These are phyloP conservation scores for Saccopteryx bilineata DNA, from an alignment of 2,113 vertebrate species.

Conservation along the genomic window DNA sequence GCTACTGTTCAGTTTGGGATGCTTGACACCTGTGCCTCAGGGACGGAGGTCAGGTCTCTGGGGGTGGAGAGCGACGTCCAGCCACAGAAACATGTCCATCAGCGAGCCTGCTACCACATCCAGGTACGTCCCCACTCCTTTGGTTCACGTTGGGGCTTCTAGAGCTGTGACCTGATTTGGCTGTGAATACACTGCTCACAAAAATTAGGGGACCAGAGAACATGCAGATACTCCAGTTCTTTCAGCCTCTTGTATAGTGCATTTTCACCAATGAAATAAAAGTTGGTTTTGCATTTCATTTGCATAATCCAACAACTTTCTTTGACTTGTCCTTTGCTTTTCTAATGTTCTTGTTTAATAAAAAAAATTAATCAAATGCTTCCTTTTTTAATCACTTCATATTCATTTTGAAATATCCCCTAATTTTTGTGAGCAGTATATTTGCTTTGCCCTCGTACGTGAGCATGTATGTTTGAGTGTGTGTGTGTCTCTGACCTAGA, in stretches of 20 bases:
- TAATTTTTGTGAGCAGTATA: too few relatives aligned
- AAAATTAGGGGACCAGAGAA: too few relatives aligned
- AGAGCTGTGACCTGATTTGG: not conserved
- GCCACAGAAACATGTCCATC: constrained; percentile 94
- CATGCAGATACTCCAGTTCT: too few relatives aligned
- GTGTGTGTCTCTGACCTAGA: not conserved
- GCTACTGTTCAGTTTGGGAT: constrained; percentile 94
- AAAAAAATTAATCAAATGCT: too few relatives aligned
- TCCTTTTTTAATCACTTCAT: too few relatives aligned
- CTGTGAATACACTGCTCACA: not conserved
- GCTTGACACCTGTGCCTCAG: constrained; percentile 91
- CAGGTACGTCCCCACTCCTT: constrained; percentile 89
- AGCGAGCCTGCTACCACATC: constrained; percentile 93
- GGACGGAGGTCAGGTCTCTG: constrained; percentile 93
- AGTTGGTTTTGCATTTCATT: too few relatives aligned
- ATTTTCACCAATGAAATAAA: too few relatives aligned
- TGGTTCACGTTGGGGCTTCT: not conserved
- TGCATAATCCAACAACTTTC: too few relatives aligned
- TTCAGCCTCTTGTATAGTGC: too few relatives aligned
- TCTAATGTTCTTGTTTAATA: too few relatives aligned
- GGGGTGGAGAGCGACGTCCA: constrained; percentile 95
- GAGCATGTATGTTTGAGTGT: not conserved
- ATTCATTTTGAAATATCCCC: too few relatives aligned
- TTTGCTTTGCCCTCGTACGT: not conserved
- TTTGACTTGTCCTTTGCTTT: too few relatives aligned